Conservation (phyloP, 2,888 invertebrate species). For the Athrips mouffetella region DNA sequence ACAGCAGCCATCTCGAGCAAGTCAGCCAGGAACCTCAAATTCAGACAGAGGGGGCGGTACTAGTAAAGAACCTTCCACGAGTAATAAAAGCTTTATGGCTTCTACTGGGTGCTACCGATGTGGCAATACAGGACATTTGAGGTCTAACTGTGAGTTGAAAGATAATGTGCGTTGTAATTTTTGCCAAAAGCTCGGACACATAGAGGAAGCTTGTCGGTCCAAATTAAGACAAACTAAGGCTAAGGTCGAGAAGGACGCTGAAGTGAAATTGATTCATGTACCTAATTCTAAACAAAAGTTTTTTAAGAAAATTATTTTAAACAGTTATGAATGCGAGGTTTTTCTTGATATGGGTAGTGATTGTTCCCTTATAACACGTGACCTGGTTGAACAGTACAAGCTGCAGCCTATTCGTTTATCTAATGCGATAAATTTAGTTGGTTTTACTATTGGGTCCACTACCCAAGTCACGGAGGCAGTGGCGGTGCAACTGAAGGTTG, state of each 20-base stretch:
- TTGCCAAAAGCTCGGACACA: constrained; percentile 25
- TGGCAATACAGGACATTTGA: constrained; percentile 22
- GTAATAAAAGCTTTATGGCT: too few relatives aligned
- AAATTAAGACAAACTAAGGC: constrained; percentile 15
- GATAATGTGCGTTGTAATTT: constrained; percentile 24
- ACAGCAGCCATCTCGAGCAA: too few relatives aligned
- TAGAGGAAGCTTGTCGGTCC: constrained; percentile 23
- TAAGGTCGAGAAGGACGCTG: constrained; percentile 24
- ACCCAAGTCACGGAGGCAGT: constrained; percentile 15
- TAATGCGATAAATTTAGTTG: constrained; percentile 14
- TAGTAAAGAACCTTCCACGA: too few relatives aligned
- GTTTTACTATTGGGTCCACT: constrained; percentile 19
- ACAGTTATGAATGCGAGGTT: constrained; percentile 16
- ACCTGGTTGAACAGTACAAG: constrained; percentile 9
- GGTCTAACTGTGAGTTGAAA: constrained; percentile 10
- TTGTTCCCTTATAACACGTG: constrained; percentile 23
- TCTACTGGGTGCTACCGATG: too few relatives aligned
- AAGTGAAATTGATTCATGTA: constrained; percentile 27
- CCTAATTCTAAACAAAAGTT: constrained; percentile 22
- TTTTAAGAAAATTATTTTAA: constrained; percentile 19
- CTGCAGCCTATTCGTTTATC: constrained; percentile 13
- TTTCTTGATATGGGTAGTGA: constrained; percentile 28
- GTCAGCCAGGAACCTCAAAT: too few relatives aligned
- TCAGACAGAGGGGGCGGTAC: too few relatives aligned
- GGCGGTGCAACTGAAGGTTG: constrained; percentile 15